Evolutionary conservation across 2,888 invertebrate species (phyloP).

Genomic region (Lacanobia oleracea): DNA sequence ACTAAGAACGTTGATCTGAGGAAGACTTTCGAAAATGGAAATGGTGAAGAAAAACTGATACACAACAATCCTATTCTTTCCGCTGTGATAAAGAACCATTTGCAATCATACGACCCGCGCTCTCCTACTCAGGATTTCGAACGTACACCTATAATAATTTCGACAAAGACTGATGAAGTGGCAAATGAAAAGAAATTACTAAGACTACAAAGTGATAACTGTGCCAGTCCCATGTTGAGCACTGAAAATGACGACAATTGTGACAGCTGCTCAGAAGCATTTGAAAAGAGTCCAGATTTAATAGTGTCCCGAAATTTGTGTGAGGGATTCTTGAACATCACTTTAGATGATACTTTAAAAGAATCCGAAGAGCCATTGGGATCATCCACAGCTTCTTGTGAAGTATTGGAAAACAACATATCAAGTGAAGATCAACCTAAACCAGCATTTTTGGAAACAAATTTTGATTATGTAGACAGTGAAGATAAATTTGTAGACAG

Average conservation of each 20-base stretch:
- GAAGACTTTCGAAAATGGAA: constrained; percentile 85
- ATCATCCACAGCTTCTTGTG: constrained; percentile 85
- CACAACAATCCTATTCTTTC: constrained; percentile 87
- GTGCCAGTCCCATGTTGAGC: constrained; percentile 76
- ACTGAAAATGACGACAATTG: constrained; percentile 71
- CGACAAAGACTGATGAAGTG: constrained; percentile 72
- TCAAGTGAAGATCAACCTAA: constrained; percentile 75
- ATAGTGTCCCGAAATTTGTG: constrained; percentile 84
- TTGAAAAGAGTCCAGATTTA: constrained; percentile 75
- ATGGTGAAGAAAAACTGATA: constrained; percentile 82
- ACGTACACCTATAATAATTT: constrained; percentile 90
- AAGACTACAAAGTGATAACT: constrained; percentile 68
- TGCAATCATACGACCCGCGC: constrained; percentile 90
- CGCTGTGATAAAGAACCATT: constrained; percentile 87
- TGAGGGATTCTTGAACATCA: constrained; percentile 81
- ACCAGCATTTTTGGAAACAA: constrained; percentile 90
- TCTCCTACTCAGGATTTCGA: constrained; percentile 91
- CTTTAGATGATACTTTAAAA: constrained; percentile 82
- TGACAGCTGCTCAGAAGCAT: constrained; percentile 75
- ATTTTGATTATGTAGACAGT: constrained; percentile 90
- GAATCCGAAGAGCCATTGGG: constrained; percentile 81
- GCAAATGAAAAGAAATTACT: constrained; percentile 68
- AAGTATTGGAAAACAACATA: constrained; percentile 81
- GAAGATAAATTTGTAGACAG: constrained; percentile 75
- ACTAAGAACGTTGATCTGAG: constrained; percentile 88